phyloP scores from a whole-genome alignment of 37 sponge, comb jelly and placozoan species.

The Oscarella lobularis region DNA sequence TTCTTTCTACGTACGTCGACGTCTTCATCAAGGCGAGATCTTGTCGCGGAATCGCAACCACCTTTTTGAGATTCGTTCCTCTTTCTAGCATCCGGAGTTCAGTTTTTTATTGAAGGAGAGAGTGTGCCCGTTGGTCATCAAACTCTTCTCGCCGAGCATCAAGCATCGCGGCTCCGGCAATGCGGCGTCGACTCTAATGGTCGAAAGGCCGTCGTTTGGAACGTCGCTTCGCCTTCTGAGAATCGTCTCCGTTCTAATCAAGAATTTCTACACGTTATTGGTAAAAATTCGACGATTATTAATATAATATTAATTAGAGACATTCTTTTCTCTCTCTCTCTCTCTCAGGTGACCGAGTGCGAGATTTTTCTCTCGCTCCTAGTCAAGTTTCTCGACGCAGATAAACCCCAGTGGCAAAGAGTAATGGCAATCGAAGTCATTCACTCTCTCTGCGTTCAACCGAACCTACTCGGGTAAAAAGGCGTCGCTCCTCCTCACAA shows the following conservation, averaged over 20 bases:
- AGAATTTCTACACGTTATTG: slow-evolving; percentile 49
- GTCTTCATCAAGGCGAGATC: slow-evolving; percentile 40
- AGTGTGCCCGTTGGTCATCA: slow-evolving; percentile 83
- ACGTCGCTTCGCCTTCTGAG: slow-evolving; percentile 66
- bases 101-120: slow-evolving; percentile 79
- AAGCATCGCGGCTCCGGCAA: slow-evolving; percentile 36
- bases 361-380: slow-evolving; percentile 90
- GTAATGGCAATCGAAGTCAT: slow-evolving; percentile 84
- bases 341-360: slow-evolving; percentile 75
- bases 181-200: slow-evolving; percentile 13
- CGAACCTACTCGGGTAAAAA: slow-evolving; percentile 45
- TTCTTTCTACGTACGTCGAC: slow-evolving; percentile 25
- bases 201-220: slow-evolving; percentile 67
- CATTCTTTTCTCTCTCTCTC: not conserved
- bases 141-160: slow-evolving; percentile 83
- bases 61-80: slow-evolving; percentile 1
- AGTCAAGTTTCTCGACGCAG: slow-evolving; percentile 82
- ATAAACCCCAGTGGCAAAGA: slow-evolving; percentile 90
- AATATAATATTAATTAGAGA: not conserved
- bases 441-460: slow-evolving; percentile 44
- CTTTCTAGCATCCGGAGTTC: slow-evolving; percentile 43
- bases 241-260: slow-evolving; percentile 61
- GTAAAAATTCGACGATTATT: slow-evolving; percentile 25
- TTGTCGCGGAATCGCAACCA: not conserved
- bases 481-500: no score